phyloP scores from a whole-genome alignment of 1,140 invertebrate genomes.

The Drosophila tsacasi region DNA sequence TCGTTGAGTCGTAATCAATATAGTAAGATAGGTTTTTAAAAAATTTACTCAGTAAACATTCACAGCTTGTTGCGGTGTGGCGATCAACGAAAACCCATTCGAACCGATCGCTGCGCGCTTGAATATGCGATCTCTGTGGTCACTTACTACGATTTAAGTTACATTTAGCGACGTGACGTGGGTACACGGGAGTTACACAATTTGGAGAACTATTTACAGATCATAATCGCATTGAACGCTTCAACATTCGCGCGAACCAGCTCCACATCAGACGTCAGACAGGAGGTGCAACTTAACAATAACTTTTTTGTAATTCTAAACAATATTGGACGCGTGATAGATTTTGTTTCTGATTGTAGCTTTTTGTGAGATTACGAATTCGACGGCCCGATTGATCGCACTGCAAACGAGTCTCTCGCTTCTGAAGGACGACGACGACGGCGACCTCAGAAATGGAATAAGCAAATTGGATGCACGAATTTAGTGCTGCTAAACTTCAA shows the following conservation, averaged over 20 bases:
- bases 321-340: slow-evolving; percentile 59
- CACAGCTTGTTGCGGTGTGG: slow-evolving; percentile 75
- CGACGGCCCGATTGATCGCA: slow-evolving; percentile 32
- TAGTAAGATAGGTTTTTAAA: slow-evolving; percentile 44
- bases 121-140: slow-evolving; percentile 66
- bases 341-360: slow-evolving; percentile 37
- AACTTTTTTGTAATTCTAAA: slow-evolving; percentile 56
- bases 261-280: slow-evolving; percentile 34
- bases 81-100: slow-evolving; percentile 63
- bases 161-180: slow-evolving; percentile 60
- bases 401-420: slow-evolving; percentile 37
- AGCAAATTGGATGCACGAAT: slow-evolving; percentile 31
- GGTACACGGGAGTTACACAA: slow-evolving; percentile 27
- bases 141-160: slow-evolving; percentile 56
- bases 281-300: slow-evolving; percentile 47
- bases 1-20: slow-evolving; percentile 53
- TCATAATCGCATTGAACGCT: slow-evolving; percentile 56
- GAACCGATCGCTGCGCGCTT: slow-evolving; percentile 37
- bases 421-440: slow-evolving; percentile 23
- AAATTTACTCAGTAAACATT: slow-evolving; percentile 84
- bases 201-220: slow-evolving; percentile 64
- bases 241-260: slow-evolving; percentile 61
- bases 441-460: slow-evolving; percentile 61
- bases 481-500: slow-evolving; percentile 34
- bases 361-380: slow-evolving; percentile 62